Base-by-base conservation (phyloP, 2,797 vertebrate genomes). In the Cyclura pinguis region DNA sequence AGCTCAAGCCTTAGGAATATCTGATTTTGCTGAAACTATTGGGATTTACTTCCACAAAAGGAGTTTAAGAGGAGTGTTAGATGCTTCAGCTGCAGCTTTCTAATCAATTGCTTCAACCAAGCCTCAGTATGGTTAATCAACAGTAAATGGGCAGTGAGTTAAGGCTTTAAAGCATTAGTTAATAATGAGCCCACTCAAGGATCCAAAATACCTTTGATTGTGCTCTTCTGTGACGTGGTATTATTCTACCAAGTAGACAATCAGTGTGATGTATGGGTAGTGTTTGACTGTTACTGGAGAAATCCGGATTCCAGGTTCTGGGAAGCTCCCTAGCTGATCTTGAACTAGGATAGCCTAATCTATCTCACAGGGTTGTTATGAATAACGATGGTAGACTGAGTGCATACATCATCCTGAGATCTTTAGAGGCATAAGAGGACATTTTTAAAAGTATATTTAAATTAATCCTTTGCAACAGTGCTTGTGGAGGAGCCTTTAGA, bases 21-120 rank as follows among this genome's bases (percentile, higher is more conserved):
- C 13, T 67, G 55, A n/a, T 72, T 85, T 47, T 35, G 80, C 52
- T 72, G 29, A n/a, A 90, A 73, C 24, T 10, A 59, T 32, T 76
- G 14, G 10, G 64, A 82, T 83, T 88, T 82, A 42, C 67, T 73
- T 83, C 69, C 22, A 76, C 38, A 88, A 82, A 72, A 82, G 32
- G 32, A 80, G 12, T 47, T 73, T 73, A n/a, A 67, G 64, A 27
- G 7, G 32, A 47, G 2, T 47, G 42, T 47, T 3, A 47, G 42
- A 47, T 16, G 67, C 5, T 72, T 88, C 6, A 72, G 24, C 24
- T 16, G 35, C 8, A 38, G 22, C 64, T 4, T 74, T 64, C 32
- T 64, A 64, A 83, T 77, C 55, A 18, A 10, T 47, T 80, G 27
- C 47, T n/a, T 20, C 20, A 50, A 20, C 57, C 38, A 27, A 22